Base-by-base conservation (phyloP, 2,797 vertebrate genomes). In the Oreochromis grahami region DNA sequence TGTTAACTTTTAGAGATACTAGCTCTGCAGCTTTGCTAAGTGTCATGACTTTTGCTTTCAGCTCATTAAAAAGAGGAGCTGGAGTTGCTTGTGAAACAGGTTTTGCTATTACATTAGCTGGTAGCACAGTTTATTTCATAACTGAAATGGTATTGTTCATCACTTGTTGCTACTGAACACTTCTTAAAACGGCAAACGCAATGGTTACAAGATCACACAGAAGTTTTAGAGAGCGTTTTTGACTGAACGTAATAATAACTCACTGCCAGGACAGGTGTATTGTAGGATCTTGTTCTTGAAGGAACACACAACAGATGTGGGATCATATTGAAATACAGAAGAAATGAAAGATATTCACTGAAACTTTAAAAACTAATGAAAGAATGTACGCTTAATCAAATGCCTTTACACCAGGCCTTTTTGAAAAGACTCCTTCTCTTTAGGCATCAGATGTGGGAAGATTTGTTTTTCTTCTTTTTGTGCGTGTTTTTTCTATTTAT, bases 371-470 rank as follows among this genome's bases (percentile, higher is more conserved):
- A 93, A 86, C 83, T 56, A 91, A 77, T 78, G 38, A 92, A 90
- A 92, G 96, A 97, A 96, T 97, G 96, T 96, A 96, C 76, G 84
- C 92, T 93, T 87, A 91, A 92, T 91, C 91, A 91, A 91, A 94
- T 93, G 95, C 96, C 95, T 96, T 96, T 86, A 92, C 91, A 84
- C 87, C 87, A 89, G 94, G 93, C 91, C 93, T 93, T 95, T 92
- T 86, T 83, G 45, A 77, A 72, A 91, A 89, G 82, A 94, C 91
- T 93, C 79, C 84, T 89, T 91, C 80, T 90, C 65, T 86, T 90
- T 50, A 89, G 89, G 91, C 89, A 86, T 92, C 86, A 90, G 88
- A 88, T 8, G 50, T 84, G 81, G 85, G 89, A 89, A 91, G 78
- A 89, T 87, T 81, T 82, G 34, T 14, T 83, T 43, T 80, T 53